Base-by-base conservation (phyloP, 2,797 vertebrate genomes). In the Malurus splendens region DNA sequence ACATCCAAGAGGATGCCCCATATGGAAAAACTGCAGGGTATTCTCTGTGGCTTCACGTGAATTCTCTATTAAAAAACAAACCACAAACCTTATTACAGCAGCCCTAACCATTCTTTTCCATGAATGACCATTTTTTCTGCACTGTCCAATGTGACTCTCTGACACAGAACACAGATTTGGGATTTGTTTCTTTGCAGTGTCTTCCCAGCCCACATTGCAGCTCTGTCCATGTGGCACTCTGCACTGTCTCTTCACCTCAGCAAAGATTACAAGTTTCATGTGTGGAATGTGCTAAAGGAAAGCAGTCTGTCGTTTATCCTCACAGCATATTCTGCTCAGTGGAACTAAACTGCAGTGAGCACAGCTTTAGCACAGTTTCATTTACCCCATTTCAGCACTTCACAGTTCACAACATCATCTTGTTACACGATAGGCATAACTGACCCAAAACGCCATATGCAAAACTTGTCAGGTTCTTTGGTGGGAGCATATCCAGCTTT, bases 361-460 rank as follows among this genome's bases (percentile, higher is more conserved):
- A 56, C 59, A 82, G 71, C 72, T 76, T 80, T 55, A 86, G 55
- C 70, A 72, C 16, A 48, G 52, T 76, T 93, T 83, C 79, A 41
- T 80, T 94, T 95, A 80, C 73, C 14, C 8, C n/a, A 64, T 86
- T 94, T 94, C 84, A 90, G 89, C 82, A 89, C 72, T 88, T 92
- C 55, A 73, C 0, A 0, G 79, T 57, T 93, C 88, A 88, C 71
- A 83, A 71, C 57, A 76, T 66, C 64, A 81, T 89, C 75, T 67
- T 20, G 23, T 86, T 78, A 92, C 18, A 68, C 0, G 78, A 93
- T 2, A 94, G 88, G 87, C 76, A 65, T 57, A 93, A 87, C 84
- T 90, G 75, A 92, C 77, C 62, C 68, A 84, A 93, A 91, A 75
- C 0, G 23, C 83, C 80, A 76, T n/a, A 82, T 32, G 79, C 48